These are phyloP conservation scores for Colossoma macropomum DNA, from an alignment of 2,113 vertebrate genomes.

Conservation along the genomic window DNA sequence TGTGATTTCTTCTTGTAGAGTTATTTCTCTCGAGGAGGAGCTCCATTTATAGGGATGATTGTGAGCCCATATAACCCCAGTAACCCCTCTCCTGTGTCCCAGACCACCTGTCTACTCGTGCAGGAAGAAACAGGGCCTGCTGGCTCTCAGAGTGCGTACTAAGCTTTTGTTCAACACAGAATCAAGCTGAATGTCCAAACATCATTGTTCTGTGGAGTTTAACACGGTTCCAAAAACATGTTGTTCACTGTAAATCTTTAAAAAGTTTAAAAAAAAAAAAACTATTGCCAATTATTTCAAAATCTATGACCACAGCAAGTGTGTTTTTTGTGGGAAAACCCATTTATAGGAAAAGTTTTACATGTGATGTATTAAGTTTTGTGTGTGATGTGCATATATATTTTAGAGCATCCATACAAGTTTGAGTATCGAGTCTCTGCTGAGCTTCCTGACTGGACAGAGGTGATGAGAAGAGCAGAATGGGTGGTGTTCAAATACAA, in stretches of 20 bases:
- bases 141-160: constrained; percentile 86
- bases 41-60: constrained; percentile 98
- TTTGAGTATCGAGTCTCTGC: constrained; percentile 87
- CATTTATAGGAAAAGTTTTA: neutral
- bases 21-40: constrained; percentile 96
- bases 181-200: neutral
- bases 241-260: too few species aligned
- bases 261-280: too few species aligned
- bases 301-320: neutral
- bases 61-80: constrained; percentile 93
- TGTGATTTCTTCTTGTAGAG: constrained; percentile 77
- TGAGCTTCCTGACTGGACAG: constrained; percentile 88
- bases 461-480: constrained; percentile 88
- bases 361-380: neutral
- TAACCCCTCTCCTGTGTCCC: constrained; percentile 91
- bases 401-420: constrained; percentile 91
- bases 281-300: neutral
- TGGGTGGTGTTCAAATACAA: constrained; percentile 96
- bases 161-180: neutral
- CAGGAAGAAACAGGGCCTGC: constrained; percentile 84
- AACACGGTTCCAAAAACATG: too few species aligned
- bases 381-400: neutral
- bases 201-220: too few species aligned
- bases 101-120: constrained; percentile 93
- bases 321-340: neutral